These are phyloP conservation scores for Tachycineta bicolor DNA, from an alignment of 2,113 vertebrate genomes.

Conservation along the genomic window DNA sequence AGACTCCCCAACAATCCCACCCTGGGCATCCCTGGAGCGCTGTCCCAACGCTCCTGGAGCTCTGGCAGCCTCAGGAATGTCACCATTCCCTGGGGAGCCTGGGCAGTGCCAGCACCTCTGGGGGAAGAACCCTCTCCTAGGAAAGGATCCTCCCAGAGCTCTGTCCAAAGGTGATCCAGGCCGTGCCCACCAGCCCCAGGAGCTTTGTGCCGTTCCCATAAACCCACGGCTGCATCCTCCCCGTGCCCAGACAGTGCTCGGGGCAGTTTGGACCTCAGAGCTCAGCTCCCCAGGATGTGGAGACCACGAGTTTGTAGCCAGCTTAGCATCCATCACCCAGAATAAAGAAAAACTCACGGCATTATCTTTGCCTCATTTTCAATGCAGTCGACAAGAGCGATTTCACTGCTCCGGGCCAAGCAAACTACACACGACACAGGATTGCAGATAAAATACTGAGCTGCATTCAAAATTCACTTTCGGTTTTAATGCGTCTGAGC, in stretches of 20 bases:
- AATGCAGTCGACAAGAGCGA: not conserved
- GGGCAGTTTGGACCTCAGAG: not conserved
- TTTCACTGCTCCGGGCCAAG: not conserved
- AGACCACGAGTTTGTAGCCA: not conserved
- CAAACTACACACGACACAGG: not conserved
- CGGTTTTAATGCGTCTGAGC: not conserved
- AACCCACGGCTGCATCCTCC: accelerated
- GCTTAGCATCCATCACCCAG: not conserved
- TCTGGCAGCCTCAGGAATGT: not conserved
- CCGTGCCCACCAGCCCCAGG: accelerated
- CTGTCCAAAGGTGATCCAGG: not conserved
- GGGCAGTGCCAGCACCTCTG: not conserved
- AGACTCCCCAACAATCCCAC: not conserved
- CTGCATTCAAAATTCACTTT: not conserved
- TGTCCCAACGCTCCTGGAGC: not conserved
- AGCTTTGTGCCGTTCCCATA: accelerated
- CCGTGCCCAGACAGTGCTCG: accelerated
- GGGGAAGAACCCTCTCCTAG: not conserved
- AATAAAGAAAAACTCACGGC: not conserved
- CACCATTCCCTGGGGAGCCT: not conserved
- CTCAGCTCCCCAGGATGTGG: not conserved
- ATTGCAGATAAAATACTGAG: conserved; percentile 5
- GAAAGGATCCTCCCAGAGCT: accelerated
- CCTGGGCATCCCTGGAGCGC: not conserved
- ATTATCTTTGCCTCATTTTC: not conserved